Evolutionary conservation across 2,888 invertebrate genomes (phyloP), one percentile per base, ranked within the genome.

Genomic region (Syrphus vitripennis): DNA sequence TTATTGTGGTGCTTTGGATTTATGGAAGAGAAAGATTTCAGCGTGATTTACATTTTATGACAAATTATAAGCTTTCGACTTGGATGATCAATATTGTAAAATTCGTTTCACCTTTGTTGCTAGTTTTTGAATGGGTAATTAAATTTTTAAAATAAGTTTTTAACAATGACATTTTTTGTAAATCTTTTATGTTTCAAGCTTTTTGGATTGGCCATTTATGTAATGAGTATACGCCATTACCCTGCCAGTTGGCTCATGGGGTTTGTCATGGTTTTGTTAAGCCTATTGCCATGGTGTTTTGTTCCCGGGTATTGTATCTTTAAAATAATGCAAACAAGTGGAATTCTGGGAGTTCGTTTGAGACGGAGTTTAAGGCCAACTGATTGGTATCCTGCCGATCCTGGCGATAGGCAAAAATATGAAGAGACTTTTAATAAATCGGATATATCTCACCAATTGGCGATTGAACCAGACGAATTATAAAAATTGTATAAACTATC

Each of bases 71-170:
- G 0, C 61, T 50, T 12, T 0, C 67, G 4, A 76, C 45, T 0
- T 87, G 84, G 88, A 88, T 72, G 76, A 65, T 88, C 16, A 74
- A 76, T n/a, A 70, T 77, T 14, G 29, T 87, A 16, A 96, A 96
- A 91, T 96, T 96, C 90, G 95, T 94, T 90, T 96, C 96, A 90
- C 96, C 96, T 83, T 96, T 92, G 90, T 96, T 96, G 0, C 76
- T 91, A n/a, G 0, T 90, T 0, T 5, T 96, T 26, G 12, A 19
- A 21, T 42, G 48, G 48, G 83, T 83, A 45, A 74, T 61, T 9
- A n/a, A 6, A 24, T 29, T 24, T 53, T 50, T 53, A 3, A 10
- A 9, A n/a, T 12, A 0, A 12, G 16, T 16, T n/a, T 31, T 55
- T 29, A n/a, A 37, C 7, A 9, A 42, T 4, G 1, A 3, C 0